Evolutionary conservation across 2,113 vertebrate genomes (phyloP).

Genomic region (Fulmarus glacialis): DNA sequence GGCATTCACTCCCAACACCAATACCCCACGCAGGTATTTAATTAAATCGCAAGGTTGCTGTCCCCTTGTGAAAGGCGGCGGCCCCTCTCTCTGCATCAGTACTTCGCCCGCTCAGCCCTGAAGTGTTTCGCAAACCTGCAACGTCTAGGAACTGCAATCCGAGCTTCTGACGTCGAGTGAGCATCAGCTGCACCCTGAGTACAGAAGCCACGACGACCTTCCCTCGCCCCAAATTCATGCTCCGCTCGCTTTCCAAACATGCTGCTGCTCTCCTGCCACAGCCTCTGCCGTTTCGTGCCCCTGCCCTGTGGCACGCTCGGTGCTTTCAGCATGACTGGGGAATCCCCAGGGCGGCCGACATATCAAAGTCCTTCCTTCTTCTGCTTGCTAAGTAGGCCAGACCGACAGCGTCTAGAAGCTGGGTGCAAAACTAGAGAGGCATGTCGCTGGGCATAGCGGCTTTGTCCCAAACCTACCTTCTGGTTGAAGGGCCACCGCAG

Average conservation of each 20-base stretch:
- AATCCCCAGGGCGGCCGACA: not conserved
- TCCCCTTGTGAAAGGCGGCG: rapidly evolving
- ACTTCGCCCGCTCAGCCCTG: rapidly evolving
- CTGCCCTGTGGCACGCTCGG: rapidly evolving
- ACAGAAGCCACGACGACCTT: rapidly evolving
- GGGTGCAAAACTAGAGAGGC: not conserved
- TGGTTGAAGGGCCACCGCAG: slow-evolving; percentile 96
- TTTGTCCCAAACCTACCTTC: slow-evolving; percentile 79
- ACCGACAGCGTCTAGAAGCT: rapidly evolving
- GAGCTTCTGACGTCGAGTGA: rapidly evolving
- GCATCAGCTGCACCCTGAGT: rapidly evolving
- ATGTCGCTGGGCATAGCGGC: rapidly evolving
- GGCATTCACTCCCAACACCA: rapidly evolving
- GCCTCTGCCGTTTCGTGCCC: rapidly evolving
- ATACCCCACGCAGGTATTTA: not conserved
- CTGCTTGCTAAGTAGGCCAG: not conserved
- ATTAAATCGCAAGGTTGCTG: rapidly evolving
- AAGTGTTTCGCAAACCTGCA: rapidly evolving
- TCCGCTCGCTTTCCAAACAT: rapidly evolving
- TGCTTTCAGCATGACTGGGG: not conserved
- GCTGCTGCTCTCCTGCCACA: not conserved
- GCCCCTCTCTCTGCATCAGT: not conserved
- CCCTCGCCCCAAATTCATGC: rapidly evolving
- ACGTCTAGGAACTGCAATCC: not conserved
- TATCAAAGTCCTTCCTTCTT: not conserved